A percentile compares a stretch with the other conserved stretches of the same genome.
Evolutionary conservation across 2,113 vertebrate species (phyloP).

Genomic region (Pipra filicauda): DNA sequence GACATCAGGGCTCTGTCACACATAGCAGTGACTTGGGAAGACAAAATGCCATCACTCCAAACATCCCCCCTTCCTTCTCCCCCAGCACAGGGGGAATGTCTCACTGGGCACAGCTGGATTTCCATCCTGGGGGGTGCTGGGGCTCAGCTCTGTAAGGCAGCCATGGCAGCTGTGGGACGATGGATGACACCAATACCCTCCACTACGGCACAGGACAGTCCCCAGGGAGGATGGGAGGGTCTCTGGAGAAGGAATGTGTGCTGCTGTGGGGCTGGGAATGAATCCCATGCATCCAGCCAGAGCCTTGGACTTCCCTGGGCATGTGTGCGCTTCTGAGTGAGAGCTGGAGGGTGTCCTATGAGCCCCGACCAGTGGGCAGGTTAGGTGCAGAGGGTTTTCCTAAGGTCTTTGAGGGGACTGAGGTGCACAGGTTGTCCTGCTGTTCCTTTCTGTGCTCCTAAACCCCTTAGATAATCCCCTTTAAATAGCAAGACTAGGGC

Average conservation of each 20-base stretch:
- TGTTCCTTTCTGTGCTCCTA: background rate
- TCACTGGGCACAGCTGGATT: background rate
- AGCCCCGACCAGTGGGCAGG: accelerated
- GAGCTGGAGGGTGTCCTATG: background rate
- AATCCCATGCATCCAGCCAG: accelerated
- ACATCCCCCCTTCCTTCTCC: background rate
- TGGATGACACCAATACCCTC: background rate
- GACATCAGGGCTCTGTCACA: background rate
- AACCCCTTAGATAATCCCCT: slow-evolving; percentile 47
- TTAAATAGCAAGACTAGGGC: slow-evolving; percentile 42
- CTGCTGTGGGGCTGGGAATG: background rate
- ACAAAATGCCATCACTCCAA: background rate
- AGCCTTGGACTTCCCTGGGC: background rate
- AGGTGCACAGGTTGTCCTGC: background rate
- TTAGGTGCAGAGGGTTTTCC: background rate
- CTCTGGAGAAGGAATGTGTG: background rate
- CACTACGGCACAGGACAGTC: accelerated
- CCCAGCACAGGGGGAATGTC: background rate
- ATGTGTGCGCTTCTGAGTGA: accelerated
- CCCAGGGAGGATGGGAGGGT: background rate
- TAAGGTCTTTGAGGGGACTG: background rate
- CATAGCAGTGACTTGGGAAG: background rate
- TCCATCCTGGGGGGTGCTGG: background rate
- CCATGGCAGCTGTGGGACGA: background rate
- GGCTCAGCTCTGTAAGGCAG: background rate